Evolutionary conservation across 1,140 invertebrate species (phyloP), one percentile per base, ranked within the genome.

Genomic region (Pseudomyrmex dendroicus): DNA sequence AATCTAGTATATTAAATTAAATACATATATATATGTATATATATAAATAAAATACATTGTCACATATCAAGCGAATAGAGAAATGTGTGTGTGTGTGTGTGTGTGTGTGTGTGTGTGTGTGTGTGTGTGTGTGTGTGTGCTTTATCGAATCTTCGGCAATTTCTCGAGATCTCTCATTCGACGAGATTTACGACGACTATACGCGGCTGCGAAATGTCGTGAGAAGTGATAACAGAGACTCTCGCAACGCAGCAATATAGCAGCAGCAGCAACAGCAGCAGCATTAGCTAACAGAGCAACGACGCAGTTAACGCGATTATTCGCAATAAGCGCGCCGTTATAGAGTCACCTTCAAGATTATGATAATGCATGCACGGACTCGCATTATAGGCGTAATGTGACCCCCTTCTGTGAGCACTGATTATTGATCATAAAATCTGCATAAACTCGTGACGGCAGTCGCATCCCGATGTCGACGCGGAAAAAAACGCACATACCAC

Each of bases 351-450:
- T 89, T 84, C 61, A 83, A 88, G 84, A 87, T 91, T 91, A 91
- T 90, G 88, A 54, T 90, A 91, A 91, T 91, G 64, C 78, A 78
- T 64, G 73, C 72, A 22, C 59, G 57, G 61, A 48, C 50, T 83
- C 63, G 59, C 61, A 67, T 89, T 89, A 83, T 82, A 77, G 35
- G 72, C 66, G 46, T 78, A 85, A 89, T 83, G 35, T 59, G 66
- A 82, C 76, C 61, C 63, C 62, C 15, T 85, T 86, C 57, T 20
- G 35, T 35, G 10, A 72, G 20, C 70, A 66, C 83, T 90, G 78
- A 91, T 91, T 86, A 91, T 86, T 63, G 85, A 87, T 89, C 78
- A 80, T 89, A 86, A 89, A 90, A 91, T 89, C 50, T 91, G 73
- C 85, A 91, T 84, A 91, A 89, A 89, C 52, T 15, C 54, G 4